These are phyloP conservation scores for Solenopsis invicta DNA, from an alignment of 1,140 invertebrate genomes.

Conservation along the genomic window DNA sequence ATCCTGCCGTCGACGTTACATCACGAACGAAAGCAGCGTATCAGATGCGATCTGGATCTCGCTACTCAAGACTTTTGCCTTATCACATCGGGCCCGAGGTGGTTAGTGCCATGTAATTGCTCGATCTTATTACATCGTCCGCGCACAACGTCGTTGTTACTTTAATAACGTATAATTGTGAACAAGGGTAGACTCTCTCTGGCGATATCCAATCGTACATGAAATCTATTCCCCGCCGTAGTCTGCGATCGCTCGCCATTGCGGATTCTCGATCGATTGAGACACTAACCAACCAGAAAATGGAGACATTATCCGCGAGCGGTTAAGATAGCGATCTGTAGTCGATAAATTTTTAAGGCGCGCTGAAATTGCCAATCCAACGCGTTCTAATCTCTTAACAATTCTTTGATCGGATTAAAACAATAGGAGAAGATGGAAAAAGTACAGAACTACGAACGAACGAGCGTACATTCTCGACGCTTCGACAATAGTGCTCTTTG, in stretches of 20 bases:
- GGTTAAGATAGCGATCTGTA: constrained; percentile 56
- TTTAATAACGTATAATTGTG: constrained; percentile 70
- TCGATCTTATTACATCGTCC: constrained; percentile 62
- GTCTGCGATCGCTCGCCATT: constrained; percentile 23
- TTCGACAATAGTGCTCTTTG: constrained; percentile 16
- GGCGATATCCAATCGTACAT: constrained; percentile 60
- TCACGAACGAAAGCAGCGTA: constrained; percentile 14
- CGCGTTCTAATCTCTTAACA: constrained; percentile 43
- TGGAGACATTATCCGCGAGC: constrained; percentile 62
- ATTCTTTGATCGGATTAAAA: constrained; percentile 26
- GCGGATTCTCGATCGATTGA: constrained; percentile 55
- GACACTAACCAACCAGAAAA: constrained; percentile 67
- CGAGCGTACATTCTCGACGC: too few relatives aligned
- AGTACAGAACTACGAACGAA: not conserved
- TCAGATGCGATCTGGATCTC: constrained; percentile 21
- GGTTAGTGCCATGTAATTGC: constrained; percentile 64
- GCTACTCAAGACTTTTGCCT: constrained; percentile 26
- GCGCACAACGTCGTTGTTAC: constrained; percentile 57
- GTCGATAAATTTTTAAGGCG: constrained; percentile 39
- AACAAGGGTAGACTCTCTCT: constrained; percentile 38
- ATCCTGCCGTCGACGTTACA: constrained; percentile 15
- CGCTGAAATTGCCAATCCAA: constrained; percentile 42
- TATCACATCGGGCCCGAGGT: constrained; percentile 34
- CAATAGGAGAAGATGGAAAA: not conserved
- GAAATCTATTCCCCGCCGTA: constrained; percentile 58